These are phyloP conservation scores for Macrotis lagotis DNA, from an alignment of 2,113 vertebrate species.

Conservation along the genomic window DNA sequence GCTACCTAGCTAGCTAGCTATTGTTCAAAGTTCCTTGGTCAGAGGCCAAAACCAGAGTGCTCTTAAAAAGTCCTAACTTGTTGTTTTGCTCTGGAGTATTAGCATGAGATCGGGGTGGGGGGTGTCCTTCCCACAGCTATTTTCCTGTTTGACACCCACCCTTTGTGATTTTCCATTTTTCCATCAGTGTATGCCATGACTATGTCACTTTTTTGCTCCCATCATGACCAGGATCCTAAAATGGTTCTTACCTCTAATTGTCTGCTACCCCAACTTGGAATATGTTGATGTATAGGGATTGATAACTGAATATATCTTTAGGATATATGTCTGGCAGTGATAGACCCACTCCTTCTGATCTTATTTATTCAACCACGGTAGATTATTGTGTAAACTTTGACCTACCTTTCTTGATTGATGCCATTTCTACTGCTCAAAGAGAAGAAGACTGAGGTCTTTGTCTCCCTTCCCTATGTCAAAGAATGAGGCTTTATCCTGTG, in stretches of 20 bases:
- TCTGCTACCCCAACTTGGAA: not conserved
- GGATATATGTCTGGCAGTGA: not conserved
- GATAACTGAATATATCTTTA: not conserved
- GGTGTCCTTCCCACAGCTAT: not conserved
- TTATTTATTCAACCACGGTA: not conserved
- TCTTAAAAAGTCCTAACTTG: not conserved
- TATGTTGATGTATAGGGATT: not conserved
- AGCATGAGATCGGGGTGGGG: not conserved
- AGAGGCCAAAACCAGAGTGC: not conserved
- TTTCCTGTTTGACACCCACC: not conserved
- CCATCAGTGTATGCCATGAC: not conserved
- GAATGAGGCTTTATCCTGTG: not conserved
- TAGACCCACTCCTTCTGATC: not conserved
- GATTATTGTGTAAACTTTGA: not conserved
- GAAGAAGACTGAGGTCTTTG: not conserved
- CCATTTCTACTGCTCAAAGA: not conserved
- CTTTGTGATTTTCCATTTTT: not conserved
- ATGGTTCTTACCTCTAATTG: not conserved
- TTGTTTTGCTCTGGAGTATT: not conserved
- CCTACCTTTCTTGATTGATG: not conserved
- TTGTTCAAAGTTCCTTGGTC: not conserved
- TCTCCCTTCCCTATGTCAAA: not conserved
- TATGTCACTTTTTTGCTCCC: not conserved
- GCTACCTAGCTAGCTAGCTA: not conserved
- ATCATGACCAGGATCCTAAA: not conserved